Percentiles rank a stretch among this genome's conserved stretches.
phyloP scores from a whole-genome alignment of 2,113 vertebrate genomes.

The Amblyopsis rosae region DNA sequence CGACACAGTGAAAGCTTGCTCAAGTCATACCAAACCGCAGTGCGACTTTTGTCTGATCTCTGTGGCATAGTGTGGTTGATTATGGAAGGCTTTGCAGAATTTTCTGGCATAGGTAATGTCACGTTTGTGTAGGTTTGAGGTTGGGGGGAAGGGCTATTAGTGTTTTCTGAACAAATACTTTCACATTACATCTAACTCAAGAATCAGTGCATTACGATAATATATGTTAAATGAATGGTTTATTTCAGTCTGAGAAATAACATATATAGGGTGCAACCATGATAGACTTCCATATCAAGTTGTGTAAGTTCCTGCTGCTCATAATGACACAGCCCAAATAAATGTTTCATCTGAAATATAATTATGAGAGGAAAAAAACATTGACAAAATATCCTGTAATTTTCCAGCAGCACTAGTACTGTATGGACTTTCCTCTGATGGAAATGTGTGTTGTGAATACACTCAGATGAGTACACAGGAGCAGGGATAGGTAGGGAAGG shows the following conservation, averaged over 20 bases:
- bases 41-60: no score
- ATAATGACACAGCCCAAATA: background rate
- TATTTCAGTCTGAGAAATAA: background rate
- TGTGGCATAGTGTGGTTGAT: no score
- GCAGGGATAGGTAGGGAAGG: background rate
- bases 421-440: background rate
- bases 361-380: background rate
- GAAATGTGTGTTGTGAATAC: constrained; percentile 21
- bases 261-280: background rate
- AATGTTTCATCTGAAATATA: background rate
- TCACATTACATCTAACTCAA: background rate
- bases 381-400: background rate
- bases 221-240: background rate
- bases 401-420: background rate
- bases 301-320: background rate
- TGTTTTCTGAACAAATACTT: background rate
- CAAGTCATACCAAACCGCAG: no score
- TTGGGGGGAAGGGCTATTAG: no score
- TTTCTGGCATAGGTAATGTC: no score
- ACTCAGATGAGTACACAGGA: constrained; percentile 21
- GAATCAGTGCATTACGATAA: no score
- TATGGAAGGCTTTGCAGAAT: no score
- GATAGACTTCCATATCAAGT: background rate
- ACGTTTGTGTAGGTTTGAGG: no score
- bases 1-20: no score